A percentile compares a stretch with the other conserved stretches of the same genome.
These are phyloP conservation scores for Caenorhabditis virilis DNA, from an alignment of 2,888 invertebrate species.

Conservation along the genomic window DNA sequence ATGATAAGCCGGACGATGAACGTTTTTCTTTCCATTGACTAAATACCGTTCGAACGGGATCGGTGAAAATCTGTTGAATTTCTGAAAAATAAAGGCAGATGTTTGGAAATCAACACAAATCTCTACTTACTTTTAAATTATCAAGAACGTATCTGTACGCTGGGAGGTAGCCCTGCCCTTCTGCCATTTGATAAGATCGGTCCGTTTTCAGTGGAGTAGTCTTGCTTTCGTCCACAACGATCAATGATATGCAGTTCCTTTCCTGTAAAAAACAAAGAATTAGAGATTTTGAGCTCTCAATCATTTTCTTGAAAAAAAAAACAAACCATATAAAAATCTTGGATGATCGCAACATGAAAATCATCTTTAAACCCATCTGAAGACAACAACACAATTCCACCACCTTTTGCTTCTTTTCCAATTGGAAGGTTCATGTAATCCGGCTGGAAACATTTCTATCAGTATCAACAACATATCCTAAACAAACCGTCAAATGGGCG, in stretches of 20 bases:
- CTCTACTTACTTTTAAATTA: constrained; percentile 77
- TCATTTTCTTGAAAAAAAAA: too few relatives aligned
- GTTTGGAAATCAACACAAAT: constrained; percentile 45
- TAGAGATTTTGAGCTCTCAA: too few relatives aligned
- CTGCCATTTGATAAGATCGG: constrained; percentile 74
- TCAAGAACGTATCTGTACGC: constrained; percentile 80
- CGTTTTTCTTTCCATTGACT: constrained; percentile 47
- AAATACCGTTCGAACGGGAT: constrained; percentile 68
- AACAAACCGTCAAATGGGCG: constrained; percentile 6
- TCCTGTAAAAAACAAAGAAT: too few relatives aligned
- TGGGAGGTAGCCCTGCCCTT: constrained; percentile 78
- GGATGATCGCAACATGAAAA: constrained; percentile 78
- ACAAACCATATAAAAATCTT: too few relatives aligned
- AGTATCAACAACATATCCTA: constrained; percentile 3
- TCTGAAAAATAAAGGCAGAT: constrained; percentile 17
- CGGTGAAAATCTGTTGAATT: constrained; percentile 49
- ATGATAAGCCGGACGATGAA: constrained; percentile 47
- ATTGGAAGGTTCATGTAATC: too few relatives aligned
- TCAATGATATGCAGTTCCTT: background rate
- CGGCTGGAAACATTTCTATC: too few relatives aligned
- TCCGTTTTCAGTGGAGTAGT: constrained; percentile 9
- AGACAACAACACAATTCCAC: constrained; percentile 75
- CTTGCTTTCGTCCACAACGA: constrained; percentile 12
- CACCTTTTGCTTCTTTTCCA: background rate
- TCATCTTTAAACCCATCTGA: constrained; percentile 76